Base-by-base conservation (phyloP, 2,113 vertebrate species). In the Larimichthys crocea region DNA sequence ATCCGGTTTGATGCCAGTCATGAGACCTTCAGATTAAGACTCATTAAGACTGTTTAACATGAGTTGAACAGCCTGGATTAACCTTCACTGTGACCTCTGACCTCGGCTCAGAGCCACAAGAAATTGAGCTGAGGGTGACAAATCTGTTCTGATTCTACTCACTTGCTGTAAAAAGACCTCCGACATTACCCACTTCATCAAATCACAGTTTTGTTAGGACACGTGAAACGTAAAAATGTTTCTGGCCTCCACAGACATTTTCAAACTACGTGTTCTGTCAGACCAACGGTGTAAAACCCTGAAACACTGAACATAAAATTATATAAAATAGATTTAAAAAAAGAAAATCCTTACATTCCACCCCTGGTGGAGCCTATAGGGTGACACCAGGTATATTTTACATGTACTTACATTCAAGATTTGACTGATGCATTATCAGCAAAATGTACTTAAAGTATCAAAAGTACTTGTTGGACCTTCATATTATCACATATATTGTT, bases 1-100 rank as follows among this genome's bases (percentile, higher is more conserved):
- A 46, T 61, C 19, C 22, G 65, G 46, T 80, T 81, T 53, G 74
- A 56, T 79, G 22, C 50, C 40, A 76, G 66, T 90, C 83, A 90
- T 26, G 53, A 69, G 80, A 82, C 72, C 64, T 74, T 86, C 68
- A 86, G 76, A 84, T 86, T 86, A 79, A 81, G n/a, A 83, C 76
- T 73, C 1, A 85, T 29, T 80, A 15, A 68, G 2, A 55, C 35
- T 24, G 12, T 69, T 85, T 85, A 78, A 77, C 50, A 53, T 80
- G 73, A 50, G 5, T 50, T 26, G 10, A 88, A 53, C 84, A 3
- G 11, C 26, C 56, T 49, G 77, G 74, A 84, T 83, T 83, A 84
- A 69, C 62, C 29, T 70, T 62, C 9, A 10, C 56, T 19, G 53
- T 71, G 69, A 87, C 65, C 79, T 70, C 60, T 82, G 75, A 83